These are phyloP conservation scores for Meandrusa payeni DNA, from an alignment of 2,888 invertebrate genomes.

Conservation along the genomic window DNA sequence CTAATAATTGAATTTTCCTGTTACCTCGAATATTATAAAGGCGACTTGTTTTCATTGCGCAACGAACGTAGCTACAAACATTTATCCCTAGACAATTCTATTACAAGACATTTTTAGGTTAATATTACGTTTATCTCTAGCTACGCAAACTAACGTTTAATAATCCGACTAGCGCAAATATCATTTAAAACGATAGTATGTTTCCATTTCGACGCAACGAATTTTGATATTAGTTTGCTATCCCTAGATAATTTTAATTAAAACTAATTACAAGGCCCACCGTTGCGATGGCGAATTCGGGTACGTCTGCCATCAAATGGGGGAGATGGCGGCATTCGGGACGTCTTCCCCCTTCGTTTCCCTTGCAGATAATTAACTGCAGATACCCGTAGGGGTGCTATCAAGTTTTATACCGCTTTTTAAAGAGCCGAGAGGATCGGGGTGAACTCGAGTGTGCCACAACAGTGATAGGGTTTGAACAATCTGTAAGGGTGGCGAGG, in stretches of 20 bases:
- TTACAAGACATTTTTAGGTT: too few relatives aligned
- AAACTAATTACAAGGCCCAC: constrained; percentile 68
- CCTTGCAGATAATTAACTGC: constrained; percentile 74
- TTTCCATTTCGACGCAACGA: constrained; percentile 1
- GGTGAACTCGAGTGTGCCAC: constrained; percentile 47
- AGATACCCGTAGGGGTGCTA: constrained; percentile 62
- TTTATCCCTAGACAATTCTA: too few relatives aligned
- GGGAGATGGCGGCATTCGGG: constrained; percentile 65
- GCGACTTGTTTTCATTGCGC: too few relatives aligned
- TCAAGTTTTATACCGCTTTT: constrained; percentile 73
- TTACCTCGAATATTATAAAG: too few relatives aligned
- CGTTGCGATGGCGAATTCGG: constrained; percentile 51
- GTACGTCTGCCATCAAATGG: constrained; percentile 29
- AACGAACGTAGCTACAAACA: too few relatives aligned
- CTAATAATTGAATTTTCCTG: too few relatives aligned
- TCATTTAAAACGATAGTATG: constrained; percentile 7
- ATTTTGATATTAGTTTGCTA: constrained; percentile 17
- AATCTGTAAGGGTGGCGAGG: constrained; percentile 70
- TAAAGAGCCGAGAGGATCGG: constrained; percentile 57
- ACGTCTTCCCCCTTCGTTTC: constrained; percentile 59
- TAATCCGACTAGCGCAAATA: constrained; percentile 9
- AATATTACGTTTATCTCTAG: not conserved
- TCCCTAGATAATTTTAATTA: constrained; percentile 59
- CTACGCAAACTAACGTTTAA: constrained; percentile 1
- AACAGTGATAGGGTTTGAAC: constrained; percentile 63